phyloP scores from a whole-genome alignment of 2,888 invertebrate species.

The Empis livida region DNA sequence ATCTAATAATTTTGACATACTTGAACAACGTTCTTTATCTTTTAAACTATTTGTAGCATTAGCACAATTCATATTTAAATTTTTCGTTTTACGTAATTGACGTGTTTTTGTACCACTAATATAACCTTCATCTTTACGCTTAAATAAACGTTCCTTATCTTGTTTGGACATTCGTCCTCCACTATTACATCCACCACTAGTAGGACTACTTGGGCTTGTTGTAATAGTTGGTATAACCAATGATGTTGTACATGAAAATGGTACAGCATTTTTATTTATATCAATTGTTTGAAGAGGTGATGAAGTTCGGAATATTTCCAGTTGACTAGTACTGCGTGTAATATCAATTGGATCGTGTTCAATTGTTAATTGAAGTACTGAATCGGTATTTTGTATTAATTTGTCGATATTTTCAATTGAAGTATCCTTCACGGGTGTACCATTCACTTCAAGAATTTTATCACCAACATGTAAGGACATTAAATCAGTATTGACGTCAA shows the following conservation, averaged over 20 bases:
- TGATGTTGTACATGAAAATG: neutral
- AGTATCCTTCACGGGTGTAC: constrained; percentile 69
- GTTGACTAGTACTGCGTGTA: constrained; percentile 41
- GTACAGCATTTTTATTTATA: constrained; percentile 7
- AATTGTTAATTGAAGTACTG: constrained; percentile 70
- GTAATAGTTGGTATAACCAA: neutral
- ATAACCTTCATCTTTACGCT: constrained; percentile 38
- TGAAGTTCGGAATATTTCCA: constrained; percentile 24
- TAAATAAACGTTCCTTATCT: constrained; percentile 33
- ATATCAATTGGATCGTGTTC: constrained; percentile 77
- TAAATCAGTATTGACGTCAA: constrained; percentile 68
- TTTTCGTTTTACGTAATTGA: constrained; percentile 44
- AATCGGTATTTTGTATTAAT: constrained; percentile 55
- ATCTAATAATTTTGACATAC: constrained; percentile 71
- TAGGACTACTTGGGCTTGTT: neutral
- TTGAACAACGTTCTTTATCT: constrained; percentile 73
- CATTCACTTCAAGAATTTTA: constrained; percentile 84
- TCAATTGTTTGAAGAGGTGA: constrained; percentile 32
- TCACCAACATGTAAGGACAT: constrained; percentile 86
- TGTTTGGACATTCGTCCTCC: constrained; percentile 36
- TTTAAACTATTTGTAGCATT: constrained; percentile 32
- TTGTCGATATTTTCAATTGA: constrained; percentile 68
- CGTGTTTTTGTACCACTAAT: constrained; percentile 48
- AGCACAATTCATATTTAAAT: constrained; percentile 27
- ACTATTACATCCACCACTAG: constrained; percentile 36